Base-by-base conservation (phyloP, 2,113 vertebrate species). In the Steatornis caripensis region DNA sequence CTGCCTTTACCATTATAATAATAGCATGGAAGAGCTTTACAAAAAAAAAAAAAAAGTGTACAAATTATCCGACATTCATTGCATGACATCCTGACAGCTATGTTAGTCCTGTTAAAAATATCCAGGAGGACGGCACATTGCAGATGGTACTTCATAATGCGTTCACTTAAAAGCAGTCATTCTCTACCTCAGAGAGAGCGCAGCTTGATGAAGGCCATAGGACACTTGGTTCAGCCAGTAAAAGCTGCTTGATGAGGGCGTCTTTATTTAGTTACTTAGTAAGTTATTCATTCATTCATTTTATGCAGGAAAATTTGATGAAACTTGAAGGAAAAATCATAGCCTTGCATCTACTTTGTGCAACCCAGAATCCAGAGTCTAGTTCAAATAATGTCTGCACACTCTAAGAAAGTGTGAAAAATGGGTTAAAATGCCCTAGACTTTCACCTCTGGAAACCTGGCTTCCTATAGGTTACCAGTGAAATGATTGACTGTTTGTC, bases 41-140 rank as follows among this genome's bases (percentile, higher is more conserved):
- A 51, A 24, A 90, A 72, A 92, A 87, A 84, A 66, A 80, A 89
- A 82, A 79, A 83, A 91, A 95, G 94, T 85, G 46, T 95, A 94
- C 95, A 96, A 96, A 96, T 96, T 97, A 97, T 91, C 78, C 69
- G 0, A 95, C 93, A 95, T 95, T 97, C 96, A 91, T 95, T 95
- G 74, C 92, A 71, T 96, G 97, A 97, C 94, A 97, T 91, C 74
- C 89, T 96, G 96, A 97, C 96, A 97, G 96, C 92, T 96, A 92
- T 97, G 95, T 95, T 95, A 97, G 95, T 94, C 95, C 89, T 95
- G 96, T 94, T 97, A 96, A 97, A 97, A 97, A 96, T 96, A 96
- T 96, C 95, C 90, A 95, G 96, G 91, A 95, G 94, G 95, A 96
- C 22, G 5, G 84, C 92, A 94, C 84, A 85, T 87, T 95, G 95